Evolutionary conservation across 2,888 invertebrate species (phyloP).

Genomic region (Pristionchus arcanus): DNA sequence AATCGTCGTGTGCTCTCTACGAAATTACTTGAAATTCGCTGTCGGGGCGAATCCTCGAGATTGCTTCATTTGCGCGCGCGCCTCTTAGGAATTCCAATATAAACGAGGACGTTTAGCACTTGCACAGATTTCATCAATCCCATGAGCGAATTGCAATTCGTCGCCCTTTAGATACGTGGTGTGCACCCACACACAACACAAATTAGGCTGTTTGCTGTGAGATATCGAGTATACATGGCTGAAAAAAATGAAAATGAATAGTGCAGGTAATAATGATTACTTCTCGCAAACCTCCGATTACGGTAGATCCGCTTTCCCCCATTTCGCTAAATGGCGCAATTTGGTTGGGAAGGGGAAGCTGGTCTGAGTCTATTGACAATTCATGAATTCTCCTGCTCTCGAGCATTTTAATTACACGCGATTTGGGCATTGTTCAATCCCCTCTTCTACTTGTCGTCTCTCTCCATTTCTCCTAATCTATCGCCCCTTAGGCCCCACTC

Average conservation of each 20-base stretch:
- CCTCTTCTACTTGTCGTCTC: not conserved
- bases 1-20: constrained; percentile 7
- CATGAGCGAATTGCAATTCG: not conserved
- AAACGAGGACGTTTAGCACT: not conserved
- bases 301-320: not conserved
- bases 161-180: not conserved
- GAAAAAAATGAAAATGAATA: too few species aligned
- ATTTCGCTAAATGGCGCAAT: constrained; percentile 35
- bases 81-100: constrained; percentile 48
- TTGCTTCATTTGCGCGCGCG: constrained; percentile 24
- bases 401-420: constrained; percentile 42
- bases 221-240: too few species aligned
- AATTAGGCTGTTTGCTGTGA: not conserved
- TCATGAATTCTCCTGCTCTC: constrained; percentile 42
- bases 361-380: constrained; percentile 38
- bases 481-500: not conserved
- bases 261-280: not conserved
- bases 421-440: constrained; percentile 41
- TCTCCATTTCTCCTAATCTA: not conserved
- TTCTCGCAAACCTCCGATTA: not conserved
- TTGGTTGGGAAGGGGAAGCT: not conserved
- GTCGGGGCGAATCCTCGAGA: not conserved
- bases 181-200: not conserved
- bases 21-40: constrained; percentile 40
- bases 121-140: constrained; percentile 4